Percentiles rank a stretch among this genome's conserved stretches.
Conservation (phyloP, 2,113 vertebrate species). For the Zapornia atra region DNA sequence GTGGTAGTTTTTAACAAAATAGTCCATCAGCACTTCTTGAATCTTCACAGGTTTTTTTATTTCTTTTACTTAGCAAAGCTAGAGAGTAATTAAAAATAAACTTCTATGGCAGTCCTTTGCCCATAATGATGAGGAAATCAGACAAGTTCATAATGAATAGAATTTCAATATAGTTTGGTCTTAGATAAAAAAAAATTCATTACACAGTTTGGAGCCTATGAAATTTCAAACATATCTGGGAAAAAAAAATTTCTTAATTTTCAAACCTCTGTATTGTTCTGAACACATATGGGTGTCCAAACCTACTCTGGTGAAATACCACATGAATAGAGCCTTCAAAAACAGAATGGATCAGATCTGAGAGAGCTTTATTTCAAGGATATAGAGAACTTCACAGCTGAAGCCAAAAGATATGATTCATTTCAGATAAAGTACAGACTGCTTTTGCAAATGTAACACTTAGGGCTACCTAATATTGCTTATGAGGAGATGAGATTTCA, state of each 20-base stretch:
- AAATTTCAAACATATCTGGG: neutral
- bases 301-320: neutral
- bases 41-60: neutral
- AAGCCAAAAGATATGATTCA: slow-evolving; percentile 20
- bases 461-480: neutral
- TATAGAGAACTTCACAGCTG: neutral
- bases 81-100: neutral
- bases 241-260: neutral
- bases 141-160: neutral
- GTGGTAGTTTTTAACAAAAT: neutral
- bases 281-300: neutral
- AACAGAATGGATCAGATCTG: neutral
- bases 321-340: neutral
- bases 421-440: neutral
- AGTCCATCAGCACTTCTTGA: neutral
- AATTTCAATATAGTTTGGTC: neutral
- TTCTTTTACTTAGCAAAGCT: neutral
- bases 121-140: neutral
- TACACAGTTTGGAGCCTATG: neutral
- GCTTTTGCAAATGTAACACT: slow-evolving; percentile 47
- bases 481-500: neutral
- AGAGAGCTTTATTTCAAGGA: neutral
- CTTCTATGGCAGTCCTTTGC: neutral
- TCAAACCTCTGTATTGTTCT: neutral
- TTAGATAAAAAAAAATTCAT: neutral